A percentile compares a stretch with the other conserved stretches of the same genome.
These are phyloP conservation scores for Gallinago paraguaiae DNA, from an alignment of 2,113 vertebrate genomes.

Conservation along the genomic window DNA sequence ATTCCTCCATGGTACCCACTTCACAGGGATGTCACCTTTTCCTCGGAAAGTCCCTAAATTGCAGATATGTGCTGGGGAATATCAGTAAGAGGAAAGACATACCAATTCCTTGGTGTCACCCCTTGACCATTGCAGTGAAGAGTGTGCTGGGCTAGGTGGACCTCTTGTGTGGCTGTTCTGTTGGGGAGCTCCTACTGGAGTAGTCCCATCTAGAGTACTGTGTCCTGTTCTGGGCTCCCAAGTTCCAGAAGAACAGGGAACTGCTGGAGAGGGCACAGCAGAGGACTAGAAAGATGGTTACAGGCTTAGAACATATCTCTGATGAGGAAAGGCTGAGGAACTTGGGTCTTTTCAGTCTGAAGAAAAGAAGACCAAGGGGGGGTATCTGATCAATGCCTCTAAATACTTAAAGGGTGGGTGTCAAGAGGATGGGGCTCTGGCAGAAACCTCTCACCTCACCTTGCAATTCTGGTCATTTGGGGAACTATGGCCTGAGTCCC, in stretches of 20 bases:
- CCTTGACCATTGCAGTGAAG: background rate
- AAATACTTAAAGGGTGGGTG: too few species aligned
- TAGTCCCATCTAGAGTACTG: too few species aligned
- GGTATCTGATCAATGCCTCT: too few species aligned
- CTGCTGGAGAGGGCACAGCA: too few species aligned
- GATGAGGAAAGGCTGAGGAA: too few species aligned
- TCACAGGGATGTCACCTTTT: background rate
- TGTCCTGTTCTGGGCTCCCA: too few species aligned
- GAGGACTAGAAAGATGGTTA: too few species aligned
- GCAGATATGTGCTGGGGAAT: background rate
- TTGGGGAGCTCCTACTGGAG: background rate
- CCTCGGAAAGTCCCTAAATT: background rate
- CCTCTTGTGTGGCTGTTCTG: background rate
- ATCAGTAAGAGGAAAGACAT: background rate
- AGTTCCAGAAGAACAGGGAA: too few species aligned
- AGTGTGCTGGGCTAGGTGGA: background rate
- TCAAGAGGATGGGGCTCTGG: background rate
- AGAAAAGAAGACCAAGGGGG: too few species aligned
- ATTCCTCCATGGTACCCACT: background rate
- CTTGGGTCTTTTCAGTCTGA: too few species aligned
- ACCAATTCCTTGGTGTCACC: background rate
- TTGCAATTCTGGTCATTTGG: background rate
- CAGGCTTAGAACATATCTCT: too few species aligned
- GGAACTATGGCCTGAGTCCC: fast-evolving
- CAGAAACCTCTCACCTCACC: background rate